A percentile compares a stretch with the other conserved stretches of the same genome.
phyloP scores from a whole-genome alignment of 2,797 vertebrate species.

The Ambastaia sidthimunki region DNA sequence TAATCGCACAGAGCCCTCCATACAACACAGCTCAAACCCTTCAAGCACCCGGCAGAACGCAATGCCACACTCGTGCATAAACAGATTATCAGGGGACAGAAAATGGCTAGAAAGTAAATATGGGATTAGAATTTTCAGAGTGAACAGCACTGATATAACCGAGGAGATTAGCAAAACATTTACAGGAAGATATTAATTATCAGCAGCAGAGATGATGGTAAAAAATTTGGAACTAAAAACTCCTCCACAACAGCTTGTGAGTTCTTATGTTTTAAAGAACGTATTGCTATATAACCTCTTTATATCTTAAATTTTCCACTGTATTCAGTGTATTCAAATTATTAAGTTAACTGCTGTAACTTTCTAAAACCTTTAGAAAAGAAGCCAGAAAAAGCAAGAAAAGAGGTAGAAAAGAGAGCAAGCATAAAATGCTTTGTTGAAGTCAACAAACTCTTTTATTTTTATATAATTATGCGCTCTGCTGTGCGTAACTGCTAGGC shows the following conservation, averaged over 20 bases:
- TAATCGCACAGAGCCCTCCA: conserved; percentile 74
- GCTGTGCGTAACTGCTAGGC: conserved; percentile 42
- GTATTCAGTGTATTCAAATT: conserved; percentile 1
- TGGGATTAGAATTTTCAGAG: conserved; percentile 53
- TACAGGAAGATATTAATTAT: conserved; percentile 60
- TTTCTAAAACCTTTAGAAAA: conserved; percentile 29
- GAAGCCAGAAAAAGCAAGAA: background rate
- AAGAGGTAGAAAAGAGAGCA: background rate
- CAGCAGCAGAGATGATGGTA: background rate
- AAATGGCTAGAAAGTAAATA: conserved; percentile 50
- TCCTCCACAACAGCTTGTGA: background rate
- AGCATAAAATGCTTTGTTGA: conserved; percentile 33
- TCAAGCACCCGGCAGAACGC: conserved; percentile 64
- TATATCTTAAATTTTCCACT: conserved; percentile 9
- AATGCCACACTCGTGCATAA: conserved; percentile 77
- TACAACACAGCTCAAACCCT: conserved; percentile 65
- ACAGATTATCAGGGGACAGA: conserved; percentile 74
- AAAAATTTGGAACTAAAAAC: background rate
- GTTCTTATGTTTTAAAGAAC: conserved; percentile 6
- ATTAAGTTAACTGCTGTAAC: conserved; percentile 21
- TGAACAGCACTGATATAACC: conserved; percentile 56
- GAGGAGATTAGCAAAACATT: conserved; percentile 56
- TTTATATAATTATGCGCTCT: conserved; percentile 43
- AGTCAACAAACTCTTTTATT: conserved; percentile 48
- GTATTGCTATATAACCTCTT: background rate